A percentile compares a stretch with the other conserved stretches of the same genome.
phyloP scores from a whole-genome alignment of 2,113 vertebrate genomes.

The Melanerpes aurifrons region DNA sequence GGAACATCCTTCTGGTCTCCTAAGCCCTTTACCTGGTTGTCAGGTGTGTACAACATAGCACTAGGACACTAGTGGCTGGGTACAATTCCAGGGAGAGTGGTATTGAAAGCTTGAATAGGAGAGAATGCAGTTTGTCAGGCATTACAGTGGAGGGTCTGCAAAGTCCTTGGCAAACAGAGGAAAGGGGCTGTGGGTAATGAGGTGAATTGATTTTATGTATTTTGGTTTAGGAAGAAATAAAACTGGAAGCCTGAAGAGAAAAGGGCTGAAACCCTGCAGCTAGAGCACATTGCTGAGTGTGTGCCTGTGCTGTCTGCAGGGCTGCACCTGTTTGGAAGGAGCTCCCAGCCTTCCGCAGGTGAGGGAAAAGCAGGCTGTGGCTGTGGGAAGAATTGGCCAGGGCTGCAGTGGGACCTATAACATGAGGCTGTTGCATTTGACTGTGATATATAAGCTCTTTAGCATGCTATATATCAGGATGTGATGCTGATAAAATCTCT shows the following conservation, averaged over 20 bases:
- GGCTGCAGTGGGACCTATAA: not conserved
- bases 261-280: not conserved
- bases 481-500: not conserved
- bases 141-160: not conserved
- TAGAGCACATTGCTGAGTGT: not conserved
- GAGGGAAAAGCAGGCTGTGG: not conserved
- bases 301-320: not conserved
- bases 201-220: not conserved
- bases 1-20: not conserved
- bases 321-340: not conserved
- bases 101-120: not conserved
- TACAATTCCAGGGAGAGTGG: not conserved
- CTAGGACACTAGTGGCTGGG: not conserved
- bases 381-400: not conserved
- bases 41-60: not conserved
- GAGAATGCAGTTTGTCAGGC: not conserved
- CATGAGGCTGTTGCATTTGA: not conserved
- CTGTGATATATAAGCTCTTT: not conserved
- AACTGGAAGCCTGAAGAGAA: not conserved
- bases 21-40: not conserved
- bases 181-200: slow-evolving; percentile 2
- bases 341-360: not conserved
- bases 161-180: not conserved
- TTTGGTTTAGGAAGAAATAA: slow-evolving; percentile 24
- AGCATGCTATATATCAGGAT: not conserved